Conservation (phyloP, 2,888 invertebrate genomes). For the Sturmia bella region DNA sequence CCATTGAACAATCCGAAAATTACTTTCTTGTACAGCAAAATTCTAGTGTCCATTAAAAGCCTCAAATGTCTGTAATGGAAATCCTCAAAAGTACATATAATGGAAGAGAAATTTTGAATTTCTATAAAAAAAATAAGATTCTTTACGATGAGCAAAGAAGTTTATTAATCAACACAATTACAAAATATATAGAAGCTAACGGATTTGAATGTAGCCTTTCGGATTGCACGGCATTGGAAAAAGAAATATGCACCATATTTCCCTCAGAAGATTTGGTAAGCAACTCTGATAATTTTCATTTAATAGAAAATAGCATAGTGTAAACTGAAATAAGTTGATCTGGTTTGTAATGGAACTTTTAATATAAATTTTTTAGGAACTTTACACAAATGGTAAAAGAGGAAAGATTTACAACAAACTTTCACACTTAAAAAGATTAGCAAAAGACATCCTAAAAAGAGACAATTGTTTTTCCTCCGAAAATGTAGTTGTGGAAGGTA, state of each 20-base stretch:
- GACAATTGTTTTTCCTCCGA: too few species aligned
- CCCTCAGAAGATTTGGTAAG: too few species aligned
- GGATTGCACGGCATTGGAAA: neutral
- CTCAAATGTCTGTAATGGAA: neutral
- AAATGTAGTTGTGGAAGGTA: too few species aligned
- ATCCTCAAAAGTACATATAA: neutral
- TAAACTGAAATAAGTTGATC: too few species aligned
- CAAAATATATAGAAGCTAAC: neutral
- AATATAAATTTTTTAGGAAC: too few species aligned
- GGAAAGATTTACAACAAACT: neutral
- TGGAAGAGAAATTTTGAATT: neutral
- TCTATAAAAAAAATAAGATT: neutral
- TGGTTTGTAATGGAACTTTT: too few species aligned
- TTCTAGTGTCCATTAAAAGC: neutral
- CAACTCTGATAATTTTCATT: too few species aligned
- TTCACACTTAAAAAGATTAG: neutral
- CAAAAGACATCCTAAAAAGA: neutral
- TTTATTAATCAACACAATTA: neutral
- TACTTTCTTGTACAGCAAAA: neutral
- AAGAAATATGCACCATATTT: neutral
- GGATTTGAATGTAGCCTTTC: neutral
- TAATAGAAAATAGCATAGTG: too few species aligned
- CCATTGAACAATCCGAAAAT: neutral
- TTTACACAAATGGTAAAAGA: neutral
- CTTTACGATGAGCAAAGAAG: neutral